Evolutionary conservation across 2,888 invertebrate species (phyloP).

Genomic region (Gortyna flavago): DNA sequence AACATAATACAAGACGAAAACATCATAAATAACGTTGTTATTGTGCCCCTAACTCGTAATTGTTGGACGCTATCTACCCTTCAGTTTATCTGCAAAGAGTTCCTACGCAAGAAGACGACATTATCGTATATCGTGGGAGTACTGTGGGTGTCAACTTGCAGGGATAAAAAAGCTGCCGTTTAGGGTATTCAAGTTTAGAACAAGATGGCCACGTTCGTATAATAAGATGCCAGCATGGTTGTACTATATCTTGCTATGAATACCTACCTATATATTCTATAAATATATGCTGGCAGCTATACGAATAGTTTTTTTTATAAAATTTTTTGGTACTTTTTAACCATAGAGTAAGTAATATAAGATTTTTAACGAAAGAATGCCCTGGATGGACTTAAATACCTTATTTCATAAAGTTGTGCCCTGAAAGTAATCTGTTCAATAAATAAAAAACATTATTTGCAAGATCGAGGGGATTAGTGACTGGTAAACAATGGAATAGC

Average conservation of each 20-base stretch:
- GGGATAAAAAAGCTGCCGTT: constrained; percentile 19
- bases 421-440: neutral
- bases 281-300: neutral
- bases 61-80: constrained; percentile 48
- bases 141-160: constrained; percentile 31
- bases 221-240: neutral
- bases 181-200: constrained; percentile 34
- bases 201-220: constrained; percentile 4
- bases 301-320: neutral
- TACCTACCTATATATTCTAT: too few species aligned
- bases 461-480: neutral
- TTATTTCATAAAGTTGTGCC: neutral
- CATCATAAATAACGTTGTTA: constrained; percentile 42
- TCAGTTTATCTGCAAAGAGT: constrained; percentile 38
- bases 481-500: constrained; percentile 4
- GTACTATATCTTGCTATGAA: neutral
- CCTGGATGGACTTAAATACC: too few species aligned
- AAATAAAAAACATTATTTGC: constrained; percentile 22
- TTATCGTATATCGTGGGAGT: constrained; percentile 35
- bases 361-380: neutral
- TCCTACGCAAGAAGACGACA: constrained; percentile 34
- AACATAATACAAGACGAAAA: constrained; percentile 17
- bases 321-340: neutral
- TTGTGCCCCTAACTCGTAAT: constrained; percentile 28
- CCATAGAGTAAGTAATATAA: too few species aligned